Evolutionary conservation across 2,888 invertebrate genomes (phyloP), one percentile per base, ranked within the genome.

Genomic region (Venusia cambrica): DNA sequence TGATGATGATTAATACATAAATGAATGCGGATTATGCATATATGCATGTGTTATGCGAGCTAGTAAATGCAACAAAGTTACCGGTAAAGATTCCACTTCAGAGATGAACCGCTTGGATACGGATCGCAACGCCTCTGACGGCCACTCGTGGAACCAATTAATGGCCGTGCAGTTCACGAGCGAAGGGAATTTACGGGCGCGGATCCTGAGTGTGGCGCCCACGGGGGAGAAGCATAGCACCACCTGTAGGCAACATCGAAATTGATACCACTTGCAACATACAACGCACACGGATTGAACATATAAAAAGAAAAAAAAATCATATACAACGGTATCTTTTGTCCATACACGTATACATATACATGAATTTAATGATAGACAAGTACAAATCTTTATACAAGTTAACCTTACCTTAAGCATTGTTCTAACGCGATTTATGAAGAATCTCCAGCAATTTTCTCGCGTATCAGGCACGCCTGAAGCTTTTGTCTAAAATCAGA

Each of bases 81-180:
- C 93, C 52, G 93, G 92, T 33, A 97, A 76, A 5, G 92, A 89
- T 39, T 92, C 90, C 6, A 95, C 91, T 69, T 95, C 93, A 3
- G 91, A 84, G 14, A 97, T 85, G 73, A 98, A 98, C 41, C 94
- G 88, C 48, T 88, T 89, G 5, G 97, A 96, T 1, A 98, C 98
- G 15, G 97, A 97, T 45, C 93, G 90, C 57, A 98, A 81, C 13
- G 98, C 98, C 65, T 97, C 94, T 62, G 91, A 90, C 0, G 98
- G 98, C 98, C 98, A 98, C 65, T 97, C 96, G 70, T 98, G 97
- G 80, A 98, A 98, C 97, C 98, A 98, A 75, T 98, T 93, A 48
- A 98, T 97, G 6, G 95, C 92, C 0, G 97, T 96, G 67, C 97
- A 97, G 81, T 95, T 98, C 6, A 96, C 94, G 14, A 98, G 83